These are phyloP conservation scores for Himalopsyche japonica DNA, from an alignment of 2,888 invertebrate genomes.

Conservation along the genomic window DNA sequence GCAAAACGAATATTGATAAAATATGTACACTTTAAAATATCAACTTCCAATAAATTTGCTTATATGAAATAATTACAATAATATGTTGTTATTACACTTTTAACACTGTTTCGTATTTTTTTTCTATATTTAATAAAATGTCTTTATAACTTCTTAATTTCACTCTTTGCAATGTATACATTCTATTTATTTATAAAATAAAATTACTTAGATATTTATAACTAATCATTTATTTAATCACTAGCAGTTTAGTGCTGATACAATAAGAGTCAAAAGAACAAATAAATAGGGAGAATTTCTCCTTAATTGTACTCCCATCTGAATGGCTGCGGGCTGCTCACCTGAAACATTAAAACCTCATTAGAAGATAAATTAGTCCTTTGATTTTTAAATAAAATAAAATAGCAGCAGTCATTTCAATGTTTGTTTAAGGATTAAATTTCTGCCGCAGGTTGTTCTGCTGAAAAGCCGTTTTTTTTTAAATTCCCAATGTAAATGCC, in stretches of 20 bases:
- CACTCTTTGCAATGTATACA: background rate
- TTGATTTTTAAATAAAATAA: too few relatives aligned
- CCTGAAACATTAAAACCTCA: conserved; percentile 57
- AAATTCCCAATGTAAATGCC: too few relatives aligned
- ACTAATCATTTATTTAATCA: background rate
- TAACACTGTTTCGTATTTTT: background rate
- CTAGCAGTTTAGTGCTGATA: background rate
- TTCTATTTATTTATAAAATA: background rate
- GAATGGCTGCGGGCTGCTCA: conserved; percentile 86
- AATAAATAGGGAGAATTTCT: conserved; percentile 68
- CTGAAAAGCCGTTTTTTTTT: too few relatives aligned
- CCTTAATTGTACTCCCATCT: conserved; percentile 73
- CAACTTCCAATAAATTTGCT: background rate
- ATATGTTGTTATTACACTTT: background rate
- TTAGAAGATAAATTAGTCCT: too few relatives aligned
- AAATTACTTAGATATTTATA: background rate
- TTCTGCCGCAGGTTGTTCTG: background rate
- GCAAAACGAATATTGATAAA: background rate
- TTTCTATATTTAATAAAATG: background rate
- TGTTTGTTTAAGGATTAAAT: background rate
- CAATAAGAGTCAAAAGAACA: background rate
- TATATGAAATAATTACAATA: background rate
- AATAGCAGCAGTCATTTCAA: background rate
- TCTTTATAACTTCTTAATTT: background rate
- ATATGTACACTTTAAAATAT: background rate